A percentile compares a stretch with the other conserved stretches of the same genome.
phyloP scores from a whole-genome alignment of 1,140 invertebrate genomes.

The Amyelois transitella region DNA sequence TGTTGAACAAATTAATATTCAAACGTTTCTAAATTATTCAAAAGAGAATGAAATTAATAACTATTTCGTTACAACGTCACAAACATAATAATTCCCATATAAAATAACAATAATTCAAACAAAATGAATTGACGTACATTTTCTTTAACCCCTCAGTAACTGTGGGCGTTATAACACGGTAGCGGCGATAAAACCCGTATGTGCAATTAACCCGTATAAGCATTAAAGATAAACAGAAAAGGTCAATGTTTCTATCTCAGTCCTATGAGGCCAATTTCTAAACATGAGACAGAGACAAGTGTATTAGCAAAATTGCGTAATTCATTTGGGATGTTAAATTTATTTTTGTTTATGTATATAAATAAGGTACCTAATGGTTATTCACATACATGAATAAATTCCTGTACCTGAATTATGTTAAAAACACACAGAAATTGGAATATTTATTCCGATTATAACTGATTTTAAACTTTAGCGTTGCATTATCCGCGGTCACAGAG shows the following conservation, averaged over 20 bases:
- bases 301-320: neutral
- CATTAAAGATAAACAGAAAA: neutral
- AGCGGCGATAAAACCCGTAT: constrained; percentile 7
- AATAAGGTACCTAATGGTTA: too few species aligned
- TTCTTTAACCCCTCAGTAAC: neutral
- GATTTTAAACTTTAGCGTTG: too few species aligned
- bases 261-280: neutral
- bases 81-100: neutral
- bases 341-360: too few species aligned
- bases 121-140: neutral
- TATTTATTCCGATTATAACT: too few species aligned
- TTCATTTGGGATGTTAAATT: too few species aligned
- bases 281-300: neutral
- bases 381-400: too few species aligned
- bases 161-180: neutral
- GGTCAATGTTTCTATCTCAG: neutral
- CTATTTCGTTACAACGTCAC: neutral
- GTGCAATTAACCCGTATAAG: constrained; percentile 12
- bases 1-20: neutral
- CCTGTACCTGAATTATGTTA: too few species aligned
- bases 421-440: too few species aligned
- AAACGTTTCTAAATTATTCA: neutral
- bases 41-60: neutral
- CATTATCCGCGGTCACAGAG: too few species aligned
- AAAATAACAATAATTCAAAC: neutral